These are phyloP conservation scores for Lagocephalus sceleratus DNA, from an alignment of 2,797 vertebrate genomes.

Conservation along the genomic window DNA sequence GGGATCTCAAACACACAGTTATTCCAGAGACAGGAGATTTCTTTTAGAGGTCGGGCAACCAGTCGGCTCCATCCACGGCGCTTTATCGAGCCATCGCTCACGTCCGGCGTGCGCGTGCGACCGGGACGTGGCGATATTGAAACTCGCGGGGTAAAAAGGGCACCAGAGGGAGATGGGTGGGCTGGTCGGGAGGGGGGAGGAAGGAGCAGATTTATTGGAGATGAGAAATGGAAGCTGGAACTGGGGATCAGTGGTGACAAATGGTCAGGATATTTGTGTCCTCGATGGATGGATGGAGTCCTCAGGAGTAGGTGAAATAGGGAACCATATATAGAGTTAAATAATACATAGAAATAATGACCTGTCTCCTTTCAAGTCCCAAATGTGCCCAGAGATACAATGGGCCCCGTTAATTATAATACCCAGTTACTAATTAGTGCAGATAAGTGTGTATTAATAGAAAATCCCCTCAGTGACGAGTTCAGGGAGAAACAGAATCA, in stretches of 20 bases:
- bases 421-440: constrained; percentile 51
- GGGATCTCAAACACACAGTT: constrained; percentile 28
- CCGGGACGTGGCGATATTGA: constrained; percentile 48
- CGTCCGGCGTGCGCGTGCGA: constrained; percentile 26
- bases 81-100: constrained; percentile 65
- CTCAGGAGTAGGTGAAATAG: constrained; percentile 58
- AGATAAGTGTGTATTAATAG: constrained; percentile 47
- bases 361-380: constrained; percentile 46
- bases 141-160: constrained; percentile 46
- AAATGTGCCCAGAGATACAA: constrained; percentile 48
- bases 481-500: constrained; percentile 18
- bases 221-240: constrained; percentile 53
- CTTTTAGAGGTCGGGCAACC: constrained; percentile 55
- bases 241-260: constrained; percentile 58
- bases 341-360: constrained; percentile 55
- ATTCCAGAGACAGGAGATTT: constrained; percentile 54
- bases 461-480: constrained; percentile 18
- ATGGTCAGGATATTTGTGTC: constrained; percentile 68
- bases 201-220: constrained; percentile 8
- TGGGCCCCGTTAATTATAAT: constrained; percentile 38
- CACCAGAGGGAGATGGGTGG: constrained; percentile 19
- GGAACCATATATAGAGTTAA: constrained; percentile 57
- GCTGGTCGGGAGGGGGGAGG: constrained; percentile 6
- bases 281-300: constrained; percentile 51
- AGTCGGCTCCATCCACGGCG: constrained; percentile 47